phyloP scores from a whole-genome alignment of 23 tunicate species.

The Ascidia mentula region DNA sequence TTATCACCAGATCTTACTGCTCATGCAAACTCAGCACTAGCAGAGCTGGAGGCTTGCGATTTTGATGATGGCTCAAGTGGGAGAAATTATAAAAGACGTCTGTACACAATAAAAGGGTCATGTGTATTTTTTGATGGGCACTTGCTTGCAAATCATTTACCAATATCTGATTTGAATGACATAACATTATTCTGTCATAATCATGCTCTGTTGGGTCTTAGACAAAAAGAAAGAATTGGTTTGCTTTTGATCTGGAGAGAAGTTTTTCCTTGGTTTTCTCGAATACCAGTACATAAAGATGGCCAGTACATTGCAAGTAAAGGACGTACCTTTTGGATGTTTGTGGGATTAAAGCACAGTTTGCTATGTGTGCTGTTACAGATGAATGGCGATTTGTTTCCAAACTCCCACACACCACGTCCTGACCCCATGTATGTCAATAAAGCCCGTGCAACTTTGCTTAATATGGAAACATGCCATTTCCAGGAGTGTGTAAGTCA shows the following conservation, averaged over 20 bases:
- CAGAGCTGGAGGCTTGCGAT: constrained; percentile 83
- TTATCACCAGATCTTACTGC: constrained; percentile 25
- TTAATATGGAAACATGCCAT: constrained; percentile 33
- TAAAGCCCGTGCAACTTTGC: constrained; percentile 40
- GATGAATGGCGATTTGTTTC: constrained; percentile 52
- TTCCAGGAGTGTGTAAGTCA: constrained; percentile 16
- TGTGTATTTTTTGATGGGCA: constrained; percentile 78
- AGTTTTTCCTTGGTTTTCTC: constrained; percentile 38
- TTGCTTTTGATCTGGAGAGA: constrained; percentile 81
- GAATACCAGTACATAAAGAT: not conserved
- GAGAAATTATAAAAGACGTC: constrained; percentile 38
- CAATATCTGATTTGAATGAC: constrained; percentile 55
- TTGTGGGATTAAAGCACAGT: constrained; percentile 55
- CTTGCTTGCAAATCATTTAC: constrained; percentile 59
- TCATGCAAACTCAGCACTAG: constrained; percentile 40
- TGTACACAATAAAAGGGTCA: constrained; percentile 62
- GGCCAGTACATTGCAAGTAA: constrained; percentile 21
- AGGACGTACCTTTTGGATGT: constrained; percentile 58
- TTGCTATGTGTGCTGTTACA: constrained; percentile 46
- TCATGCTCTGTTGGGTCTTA: constrained; percentile 34
- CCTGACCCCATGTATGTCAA: constrained; percentile 55
- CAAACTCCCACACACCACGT: constrained; percentile 56
- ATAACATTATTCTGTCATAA: constrained; percentile 53
- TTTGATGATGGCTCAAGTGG: constrained; percentile 58
- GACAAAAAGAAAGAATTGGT: constrained; percentile 42